These are phyloP conservation scores for Brachynemurus nebulosus DNA, from an alignment of 2,888 invertebrate species.

Conservation along the genomic window DNA sequence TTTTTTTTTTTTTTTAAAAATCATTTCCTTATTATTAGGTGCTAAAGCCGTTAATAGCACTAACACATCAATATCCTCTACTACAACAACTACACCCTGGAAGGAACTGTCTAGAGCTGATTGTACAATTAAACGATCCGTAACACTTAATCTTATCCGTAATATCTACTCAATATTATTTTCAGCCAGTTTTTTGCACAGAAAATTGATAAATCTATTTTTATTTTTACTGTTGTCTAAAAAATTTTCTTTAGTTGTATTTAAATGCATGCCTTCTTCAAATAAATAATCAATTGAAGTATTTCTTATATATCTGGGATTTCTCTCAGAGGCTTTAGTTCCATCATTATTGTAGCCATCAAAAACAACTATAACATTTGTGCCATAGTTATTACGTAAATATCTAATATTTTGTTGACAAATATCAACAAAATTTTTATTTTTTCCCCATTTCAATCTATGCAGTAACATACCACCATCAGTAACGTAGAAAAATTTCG, in stretches of 20 bases:
- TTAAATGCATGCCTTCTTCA: constrained; percentile 12
- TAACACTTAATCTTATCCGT: constrained; percentile 13
- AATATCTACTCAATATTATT: constrained; percentile 13
- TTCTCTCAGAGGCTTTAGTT: constrained; percentile 12
- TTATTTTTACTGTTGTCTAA: constrained; percentile 12
- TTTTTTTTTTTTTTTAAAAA: constrained; percentile 14
- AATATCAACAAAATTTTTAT: constrained; percentile 11
- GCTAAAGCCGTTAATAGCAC: constrained; percentile 17
- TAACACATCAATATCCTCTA: constrained; percentile 17
- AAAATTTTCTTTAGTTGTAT: constrained; percentile 13
- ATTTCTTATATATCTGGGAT: constrained; percentile 11
- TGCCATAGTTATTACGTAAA: constrained; percentile 12
- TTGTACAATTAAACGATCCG: constrained; percentile 12
- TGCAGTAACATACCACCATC: constrained; percentile 13
- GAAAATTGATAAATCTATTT: constrained; percentile 12
- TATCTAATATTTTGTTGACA: constrained; percentile 8
- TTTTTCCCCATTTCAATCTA: constrained; percentile 11
- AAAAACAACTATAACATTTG: constrained; percentile 11
- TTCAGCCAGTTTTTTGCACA: constrained; percentile 11
- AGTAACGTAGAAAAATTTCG: constrained; percentile 11
- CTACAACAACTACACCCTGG: constrained; percentile 17
- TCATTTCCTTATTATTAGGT: constrained; percentile 16
- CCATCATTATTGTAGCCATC: constrained; percentile 10
- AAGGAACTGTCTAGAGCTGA: constrained; percentile 13
- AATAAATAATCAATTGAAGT: constrained; percentile 12